A percentile compares a stretch with the other conserved stretches of the same genome.
These are phyloP conservation scores for Reticulitermes lucifugus DNA, from an alignment of 2,888 invertebrate genomes.

Conservation along the genomic window DNA sequence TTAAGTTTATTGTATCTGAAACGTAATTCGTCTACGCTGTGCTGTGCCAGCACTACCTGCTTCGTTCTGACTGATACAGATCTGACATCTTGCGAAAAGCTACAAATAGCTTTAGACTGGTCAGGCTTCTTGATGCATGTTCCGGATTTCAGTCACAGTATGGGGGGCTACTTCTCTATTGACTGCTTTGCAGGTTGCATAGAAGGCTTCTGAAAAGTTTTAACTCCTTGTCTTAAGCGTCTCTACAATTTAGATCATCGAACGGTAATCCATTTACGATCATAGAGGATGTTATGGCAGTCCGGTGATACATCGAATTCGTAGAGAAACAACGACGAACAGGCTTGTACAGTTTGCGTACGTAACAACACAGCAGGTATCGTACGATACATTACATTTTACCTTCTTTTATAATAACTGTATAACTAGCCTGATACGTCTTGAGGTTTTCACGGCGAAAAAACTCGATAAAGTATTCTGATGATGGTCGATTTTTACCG, in stretches of 20 bases:
- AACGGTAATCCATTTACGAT: neutral
- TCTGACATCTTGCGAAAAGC: slow-evolving; percentile 23
- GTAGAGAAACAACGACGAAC: neutral
- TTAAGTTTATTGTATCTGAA: slow-evolving; percentile 26
- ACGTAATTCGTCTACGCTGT: neutral
- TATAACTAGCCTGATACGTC: too few relatives aligned
- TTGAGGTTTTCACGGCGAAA: too few relatives aligned
- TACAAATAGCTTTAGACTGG: slow-evolving; percentile 17
- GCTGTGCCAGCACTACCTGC: slow-evolving; percentile 4
- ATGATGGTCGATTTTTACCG: too few relatives aligned
- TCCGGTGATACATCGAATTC: slow-evolving; percentile 1
- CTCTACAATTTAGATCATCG: neutral
- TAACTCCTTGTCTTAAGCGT: neutral
- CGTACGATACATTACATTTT: too few relatives aligned
- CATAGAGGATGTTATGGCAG: neutral
- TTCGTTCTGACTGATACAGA: slow-evolving; percentile 13
- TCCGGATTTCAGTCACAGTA: neutral
- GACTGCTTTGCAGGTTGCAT: neutral
- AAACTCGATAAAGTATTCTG: too few relatives aligned
- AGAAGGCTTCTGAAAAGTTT: neutral
- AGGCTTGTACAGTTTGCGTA: too few relatives aligned
- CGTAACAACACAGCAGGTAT: too few relatives aligned
- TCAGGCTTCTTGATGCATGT: slow-evolving; percentile 9
- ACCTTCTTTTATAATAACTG: too few relatives aligned
- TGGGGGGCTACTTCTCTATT: neutral